Percentiles rank a stretch among this genome's conserved stretches.
phyloP scores from a whole-genome alignment of 1,140 invertebrate genomes.

The Caerostris darwini region DNA sequence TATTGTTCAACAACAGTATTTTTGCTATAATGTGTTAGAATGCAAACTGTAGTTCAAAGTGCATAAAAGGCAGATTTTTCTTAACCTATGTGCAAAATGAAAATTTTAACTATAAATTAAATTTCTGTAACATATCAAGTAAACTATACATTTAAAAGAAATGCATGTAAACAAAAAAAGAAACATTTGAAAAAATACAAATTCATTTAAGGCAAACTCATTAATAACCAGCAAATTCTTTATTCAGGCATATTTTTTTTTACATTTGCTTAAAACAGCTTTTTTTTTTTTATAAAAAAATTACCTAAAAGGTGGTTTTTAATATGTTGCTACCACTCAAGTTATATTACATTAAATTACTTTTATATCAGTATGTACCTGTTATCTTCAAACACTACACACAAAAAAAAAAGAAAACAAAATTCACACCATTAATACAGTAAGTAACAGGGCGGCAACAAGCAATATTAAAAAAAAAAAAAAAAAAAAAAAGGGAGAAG shows the following conservation, averaged over 20 bases:
- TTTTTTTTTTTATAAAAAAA: slow-evolving; percentile 46
- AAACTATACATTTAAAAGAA: no score
- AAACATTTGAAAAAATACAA: background rate
- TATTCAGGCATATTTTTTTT: slow-evolving; percentile 64
- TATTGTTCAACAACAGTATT: no score
- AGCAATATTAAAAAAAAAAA: slow-evolving; percentile 52
- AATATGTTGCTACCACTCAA: slow-evolving; percentile 66
- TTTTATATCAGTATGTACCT: slow-evolving; percentile 44
- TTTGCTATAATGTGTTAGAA: no score
- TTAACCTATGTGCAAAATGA: no score
- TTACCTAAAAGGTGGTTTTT: slow-evolving; percentile 54
- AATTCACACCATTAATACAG: slow-evolving; percentile 67
- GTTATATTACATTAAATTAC: slow-evolving; percentile 63
- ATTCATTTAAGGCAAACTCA: background rate
- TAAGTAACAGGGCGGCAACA: slow-evolving; percentile 71
- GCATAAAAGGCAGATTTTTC: no score
- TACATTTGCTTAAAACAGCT: slow-evolving; percentile 38
- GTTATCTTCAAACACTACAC: slow-evolving; percentile 57
- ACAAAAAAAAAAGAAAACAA: slow-evolving; percentile 51
- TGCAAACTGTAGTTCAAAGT: no score
- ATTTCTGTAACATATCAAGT: no score
- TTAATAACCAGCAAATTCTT: slow-evolving; percentile 44
- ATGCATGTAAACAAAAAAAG: no score
- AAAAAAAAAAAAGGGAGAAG: slow-evolving; percentile 5
- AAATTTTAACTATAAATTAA: no score